phyloP scores from a whole-genome alignment of 1,140 invertebrate genomes.

The Temnothorax nylanderi region DNA sequence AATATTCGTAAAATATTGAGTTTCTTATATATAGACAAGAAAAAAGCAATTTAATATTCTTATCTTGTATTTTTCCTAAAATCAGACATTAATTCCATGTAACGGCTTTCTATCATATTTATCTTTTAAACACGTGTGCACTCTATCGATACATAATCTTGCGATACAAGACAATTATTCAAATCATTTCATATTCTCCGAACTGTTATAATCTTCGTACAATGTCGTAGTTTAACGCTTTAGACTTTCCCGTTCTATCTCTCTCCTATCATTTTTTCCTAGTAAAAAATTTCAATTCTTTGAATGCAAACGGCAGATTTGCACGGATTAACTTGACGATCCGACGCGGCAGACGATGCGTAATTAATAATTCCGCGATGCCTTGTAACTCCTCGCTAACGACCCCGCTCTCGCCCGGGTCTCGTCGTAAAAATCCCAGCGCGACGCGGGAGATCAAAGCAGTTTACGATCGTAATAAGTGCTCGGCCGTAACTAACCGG shows the following conservation, averaged over 20 bases:
- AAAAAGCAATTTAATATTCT: neutral
- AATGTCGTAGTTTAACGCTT: neutral
- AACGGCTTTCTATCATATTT: neutral
- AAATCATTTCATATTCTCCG: neutral
- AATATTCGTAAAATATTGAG: neutral
- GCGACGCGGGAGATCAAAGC: slow-evolving; percentile 36
- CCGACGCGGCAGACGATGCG: neutral
- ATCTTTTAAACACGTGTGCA: neutral
- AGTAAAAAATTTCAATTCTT: neutral
- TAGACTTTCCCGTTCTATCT: neutral
- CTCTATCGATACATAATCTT: neutral
- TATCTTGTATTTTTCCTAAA: neutral
- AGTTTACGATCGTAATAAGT: slow-evolving; percentile 49
- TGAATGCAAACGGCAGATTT: neutral
- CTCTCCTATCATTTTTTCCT: neutral
- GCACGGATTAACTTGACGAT: neutral
- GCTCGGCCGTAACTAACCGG: slow-evolving; percentile 26
- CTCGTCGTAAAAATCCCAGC: slow-evolving; percentile 30
- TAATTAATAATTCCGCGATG: slow-evolving; percentile 31
- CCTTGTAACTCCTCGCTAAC: slow-evolving; percentile 19
- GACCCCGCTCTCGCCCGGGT: neutral
- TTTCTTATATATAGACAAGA: neutral
- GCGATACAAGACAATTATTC: neutral
- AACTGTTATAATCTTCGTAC: neutral
- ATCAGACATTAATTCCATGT: neutral